Evolutionary conservation across 2,797 vertebrate species (phyloP).

Genomic region (Sebastes vulpes): DNA sequence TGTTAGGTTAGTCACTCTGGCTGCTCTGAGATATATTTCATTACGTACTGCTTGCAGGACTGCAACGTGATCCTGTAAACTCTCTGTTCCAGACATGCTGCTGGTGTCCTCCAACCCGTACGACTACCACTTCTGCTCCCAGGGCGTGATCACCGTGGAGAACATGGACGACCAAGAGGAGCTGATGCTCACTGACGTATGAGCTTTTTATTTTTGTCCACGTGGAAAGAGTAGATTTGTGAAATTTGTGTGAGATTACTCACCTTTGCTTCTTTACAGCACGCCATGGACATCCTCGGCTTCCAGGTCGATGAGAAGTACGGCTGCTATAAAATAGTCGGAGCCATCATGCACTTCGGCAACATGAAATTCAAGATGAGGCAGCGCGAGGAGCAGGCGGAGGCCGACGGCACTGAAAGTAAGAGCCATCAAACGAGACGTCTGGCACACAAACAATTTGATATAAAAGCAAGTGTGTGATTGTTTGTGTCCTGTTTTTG

Average conservation of each 20-base stretch:
- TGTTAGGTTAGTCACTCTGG: slow-evolving; percentile 84
- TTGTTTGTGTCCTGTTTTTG: not conserved
- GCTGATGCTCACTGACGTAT: slow-evolving; percentile 93
- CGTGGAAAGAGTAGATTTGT: not conserved
- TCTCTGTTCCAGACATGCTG: slow-evolving; percentile 89
- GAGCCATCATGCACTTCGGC: slow-evolving; percentile 95
- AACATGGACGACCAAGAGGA: slow-evolving; percentile 92
- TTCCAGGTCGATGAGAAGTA: slow-evolving; percentile 92
- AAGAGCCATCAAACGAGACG: slow-evolving; percentile 35
- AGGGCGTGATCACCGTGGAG: slow-evolving; percentile 93
- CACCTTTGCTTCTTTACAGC: slow-evolving; percentile 68
- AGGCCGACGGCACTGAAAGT: slow-evolving; percentile 95
- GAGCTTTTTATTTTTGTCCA: slow-evolving; percentile 27
- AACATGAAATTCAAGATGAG: slow-evolving; percentile 99
- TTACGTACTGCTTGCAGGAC: not conserved
- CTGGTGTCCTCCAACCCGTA: slow-evolving; percentile 95
- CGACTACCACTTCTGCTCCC: slow-evolving; percentile 97
- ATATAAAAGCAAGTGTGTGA: not conserved
- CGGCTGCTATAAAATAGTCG: slow-evolving; percentile 95
- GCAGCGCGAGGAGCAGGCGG: slow-evolving; percentile 94
- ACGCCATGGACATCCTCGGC: slow-evolving; percentile 94
- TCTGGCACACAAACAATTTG: not conserved
- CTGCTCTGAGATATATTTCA: not conserved
- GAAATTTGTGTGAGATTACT: not conserved
- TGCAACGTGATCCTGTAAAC: not conserved